Evolutionary conservation across 2,797 vertebrate genomes (phyloP), one percentile per base, ranked within the genome.

Genomic region (Arctocebus calabarensis): DNA sequence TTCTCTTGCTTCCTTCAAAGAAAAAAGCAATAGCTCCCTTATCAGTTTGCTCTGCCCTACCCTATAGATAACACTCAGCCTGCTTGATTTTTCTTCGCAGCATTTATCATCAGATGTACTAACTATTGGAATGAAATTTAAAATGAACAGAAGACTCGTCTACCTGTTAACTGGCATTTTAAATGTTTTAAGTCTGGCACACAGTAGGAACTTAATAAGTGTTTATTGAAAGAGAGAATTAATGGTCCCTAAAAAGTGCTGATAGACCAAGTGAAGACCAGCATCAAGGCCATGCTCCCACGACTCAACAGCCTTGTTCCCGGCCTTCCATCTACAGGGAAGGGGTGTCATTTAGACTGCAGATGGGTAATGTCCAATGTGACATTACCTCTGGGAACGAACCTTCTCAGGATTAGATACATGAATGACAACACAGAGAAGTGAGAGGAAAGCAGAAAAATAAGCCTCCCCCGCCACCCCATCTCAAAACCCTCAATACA

Each of bases 111-210:
- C 27, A 55, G 45, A 37, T 32, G 84, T 9, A 34, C 27, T n/a
- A 57, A 20, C 45, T 55, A 57, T 16, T 40, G n/a, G 23, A 79
- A 82, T 71, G 29, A 45, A 68, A 94, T 68, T 48, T 57, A 20
- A 94, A 81, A 61, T 32, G 34, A 59, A 45, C 40, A 66, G 34
- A 52, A 40, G 32, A 55, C 48, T 57, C 59, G 32, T 29, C 19
- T 64, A 37, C 68, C 43, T 70, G 22, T 84, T 70, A 52, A n/a
- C 13, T 7, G 32, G 57, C n/a, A 34, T 77, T 57, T 79, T 45
- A 81, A 84, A 59, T 55, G 48, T 57, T 94, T 96, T 27, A 29
- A 81, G 11, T 7, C 43, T 64, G 14, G 43, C 4, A 85, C 37
- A 74, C 0, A 68, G 32, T 6, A 66, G 32, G 27, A 27, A 40